Evolutionary conservation across 2,888 invertebrate genomes (phyloP), one percentile per base, ranked within the genome.

Genomic region (Pantelozetes paolii): DNA sequence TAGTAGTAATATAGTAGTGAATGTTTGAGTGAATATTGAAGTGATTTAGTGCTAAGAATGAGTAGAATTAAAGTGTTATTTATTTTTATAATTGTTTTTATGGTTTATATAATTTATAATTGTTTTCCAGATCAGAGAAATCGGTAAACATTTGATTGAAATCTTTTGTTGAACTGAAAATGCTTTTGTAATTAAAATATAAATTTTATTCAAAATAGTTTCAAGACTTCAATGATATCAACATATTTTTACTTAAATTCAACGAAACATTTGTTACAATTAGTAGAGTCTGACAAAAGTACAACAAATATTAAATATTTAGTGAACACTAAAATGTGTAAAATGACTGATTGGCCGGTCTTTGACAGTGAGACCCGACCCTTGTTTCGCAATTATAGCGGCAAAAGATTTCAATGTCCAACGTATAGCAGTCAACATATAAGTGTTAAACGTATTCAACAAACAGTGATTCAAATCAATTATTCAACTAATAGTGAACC

Each of bases 331-430:
- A 45, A 62, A 18, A 23, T 26, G 3, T 73, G 73, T 32, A 36
- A 69, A 40, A 32, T 73, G 67, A 69, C 69, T 30, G 73, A 73
- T n/a, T 73, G 73, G 73, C 73, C 73, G 20, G 2, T 73, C 6
- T 73, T 64, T 50, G 73, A 73, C 26, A 13, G 18, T 26, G 73
- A 73, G 73, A 73, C 73, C n/a, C 40, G 73, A 28, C 73, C 73
- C 13, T 1, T 73, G 18, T 72, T 36, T 67, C 72, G 36, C 11
- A 72, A 72, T 20, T 18, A 64, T 26, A 72, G 72, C 32, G 64
- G 64, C 28, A 20, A 18, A 54, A 28, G 54, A 32, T 18, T 57
- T 32, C 36, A 20, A 9, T 48, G 73, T 23, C 67, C 40, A 40
- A 40, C 67, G 1, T 23, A 1, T 42, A 15, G 40, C 0, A 11